Base-by-base conservation (phyloP, 2,797 vertebrate genomes). In the Alca torda region DNA sequence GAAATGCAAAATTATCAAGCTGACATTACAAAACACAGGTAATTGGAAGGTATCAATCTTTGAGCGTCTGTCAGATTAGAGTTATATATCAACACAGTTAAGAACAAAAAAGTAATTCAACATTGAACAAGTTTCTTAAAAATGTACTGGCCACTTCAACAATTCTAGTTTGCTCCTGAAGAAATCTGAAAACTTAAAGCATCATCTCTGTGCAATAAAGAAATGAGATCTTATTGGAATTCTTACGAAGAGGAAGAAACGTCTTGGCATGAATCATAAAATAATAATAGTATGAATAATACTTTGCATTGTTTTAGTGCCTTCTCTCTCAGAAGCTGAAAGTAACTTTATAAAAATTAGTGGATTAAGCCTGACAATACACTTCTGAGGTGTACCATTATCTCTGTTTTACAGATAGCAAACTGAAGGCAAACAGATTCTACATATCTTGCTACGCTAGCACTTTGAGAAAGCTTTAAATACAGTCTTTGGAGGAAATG, bases 251-350 rank as follows among this genome's bases (percentile, higher is more conserved):
- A 90, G 16, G 39, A 93, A 93, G 83, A 91, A 96, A 91, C 2
- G 4, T 79, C 91, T 95, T 78, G 23, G 76, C 56, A 86, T 94
- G 94, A 96, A 82, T 96, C 93, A 96, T 95, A 93, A 95, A 97
- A 97, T 89, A 91, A 87, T 92, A 94, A 84, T 68, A 78, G 69
- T 78, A 88, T 89, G 96, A 97, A 96, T 96, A 95, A 91, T 96
- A 88, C 67, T 94, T 91, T 53, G 33, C 54, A 81, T 91, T 95
- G 79, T 75, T 96, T 95, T 92, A 97, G 69, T 86, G 46, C 43
- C 46, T 81, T 81, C 72, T 53, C 64, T 50, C 87, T 93, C 76
- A 91, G n/a, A 85, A 90, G 39, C 79, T 76, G 61, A 86, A 95
- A 91, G 76, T 78, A 93, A 93, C 89, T 95, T 88, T 60, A 63